These are phyloP conservation scores for Thymelicus lineola DNA, from an alignment of 2,888 invertebrate genomes.

Conservation along the genomic window DNA sequence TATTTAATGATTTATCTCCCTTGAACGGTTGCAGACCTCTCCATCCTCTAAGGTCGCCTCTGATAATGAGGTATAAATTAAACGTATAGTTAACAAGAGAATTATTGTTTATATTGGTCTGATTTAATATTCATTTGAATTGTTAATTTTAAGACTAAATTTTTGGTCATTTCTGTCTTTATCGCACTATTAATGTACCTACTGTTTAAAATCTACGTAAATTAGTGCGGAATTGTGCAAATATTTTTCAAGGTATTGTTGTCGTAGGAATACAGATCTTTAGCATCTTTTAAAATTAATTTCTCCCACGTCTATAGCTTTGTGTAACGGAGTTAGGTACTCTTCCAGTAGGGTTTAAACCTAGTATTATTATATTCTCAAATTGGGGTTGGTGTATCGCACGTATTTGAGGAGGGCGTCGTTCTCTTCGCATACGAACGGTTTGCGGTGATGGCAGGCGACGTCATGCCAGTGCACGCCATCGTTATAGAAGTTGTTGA, in stretches of 20 bases:
- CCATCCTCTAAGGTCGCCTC: not conserved
- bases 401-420: slow-evolving; percentile 94
- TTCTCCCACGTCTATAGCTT: too few relatives aligned
- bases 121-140: not conserved
- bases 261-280: too few relatives aligned
- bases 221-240: too few relatives aligned
- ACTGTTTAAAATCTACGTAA: too few relatives aligned
- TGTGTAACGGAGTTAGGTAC: too few relatives aligned
- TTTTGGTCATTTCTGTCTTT: slow-evolving; percentile 13
- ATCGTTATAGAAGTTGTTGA: slow-evolving; percentile 96
- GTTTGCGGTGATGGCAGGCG: slow-evolving; percentile 95
- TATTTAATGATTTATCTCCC: too few relatives aligned
- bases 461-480: slow-evolving; percentile 97
- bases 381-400: slow-evolving; percentile 91
- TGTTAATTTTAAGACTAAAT: slow-evolving; percentile 11
- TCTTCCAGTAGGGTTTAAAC: too few relatives aligned
- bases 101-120: not conserved
- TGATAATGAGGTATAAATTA: slow-evolving; percentile 57
- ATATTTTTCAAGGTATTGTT: too few relatives aligned
- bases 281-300: too few relatives aligned
- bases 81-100: slow-evolving; percentile 24
- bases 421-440: slow-evolving; percentile 95
- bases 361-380: slow-evolving; percentile 84
- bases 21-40: not conserved
- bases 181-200: not conserved